These are phyloP conservation scores for Spinus pinus DNA, from an alignment of 2,797 vertebrate species.

Conservation along the genomic window DNA sequence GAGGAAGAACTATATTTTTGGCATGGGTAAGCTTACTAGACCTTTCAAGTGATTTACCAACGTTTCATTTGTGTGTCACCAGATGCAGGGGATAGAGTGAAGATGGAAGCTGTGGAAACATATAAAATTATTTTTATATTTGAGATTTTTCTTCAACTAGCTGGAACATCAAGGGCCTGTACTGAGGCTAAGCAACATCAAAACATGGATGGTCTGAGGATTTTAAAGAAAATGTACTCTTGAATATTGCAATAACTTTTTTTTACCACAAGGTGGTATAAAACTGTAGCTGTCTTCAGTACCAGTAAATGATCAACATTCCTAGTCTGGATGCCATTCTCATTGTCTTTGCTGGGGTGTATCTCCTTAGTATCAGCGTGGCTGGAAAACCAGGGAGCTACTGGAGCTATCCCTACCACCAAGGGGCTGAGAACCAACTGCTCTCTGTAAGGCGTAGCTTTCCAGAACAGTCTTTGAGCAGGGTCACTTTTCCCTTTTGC, in stretches of 20 bases:
- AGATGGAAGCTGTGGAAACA: background rate
- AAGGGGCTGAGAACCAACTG: background rate
- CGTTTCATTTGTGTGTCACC: background rate
- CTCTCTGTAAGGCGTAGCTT: fast-evolving
- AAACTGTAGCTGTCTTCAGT: background rate
- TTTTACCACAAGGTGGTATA: background rate
- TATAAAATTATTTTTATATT: background rate
- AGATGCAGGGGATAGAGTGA: background rate
- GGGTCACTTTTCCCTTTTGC: background rate
- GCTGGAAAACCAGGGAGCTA: background rate
- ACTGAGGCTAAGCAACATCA: background rate
- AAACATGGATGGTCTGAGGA: background rate
- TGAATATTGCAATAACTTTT: background rate
- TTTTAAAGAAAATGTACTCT: background rate
- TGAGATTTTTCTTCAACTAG: background rate
- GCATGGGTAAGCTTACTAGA: background rate
- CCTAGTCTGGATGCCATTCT: background rate
- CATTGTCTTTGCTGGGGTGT: background rate
- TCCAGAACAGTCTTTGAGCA: background rate
- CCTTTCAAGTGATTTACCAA: background rate
- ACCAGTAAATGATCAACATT: background rate
- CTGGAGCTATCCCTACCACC: too few relatives aligned
- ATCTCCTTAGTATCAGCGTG: background rate
- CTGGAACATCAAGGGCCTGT: background rate
- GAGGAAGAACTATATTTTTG: background rate